These are phyloP conservation scores for Auanema sp. DNA, from an alignment of 2,888 invertebrate genomes.

Conservation along the genomic window DNA sequence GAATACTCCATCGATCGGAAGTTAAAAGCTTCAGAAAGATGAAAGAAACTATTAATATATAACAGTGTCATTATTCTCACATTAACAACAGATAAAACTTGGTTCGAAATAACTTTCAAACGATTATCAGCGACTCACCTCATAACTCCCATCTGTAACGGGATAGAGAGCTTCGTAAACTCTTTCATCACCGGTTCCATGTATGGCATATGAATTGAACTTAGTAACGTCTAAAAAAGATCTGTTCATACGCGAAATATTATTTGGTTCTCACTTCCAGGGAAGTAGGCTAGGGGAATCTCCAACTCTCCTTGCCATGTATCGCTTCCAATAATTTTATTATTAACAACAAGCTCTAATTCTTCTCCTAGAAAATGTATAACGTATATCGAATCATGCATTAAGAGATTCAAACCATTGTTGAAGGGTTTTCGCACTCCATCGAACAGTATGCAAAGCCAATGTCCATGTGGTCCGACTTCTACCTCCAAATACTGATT, in stretches of 20 bases:
- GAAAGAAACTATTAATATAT: too few species aligned
- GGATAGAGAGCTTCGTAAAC: constrained; percentile 68
- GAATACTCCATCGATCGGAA: neutral
- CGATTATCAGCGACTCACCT: constrained; percentile 19
- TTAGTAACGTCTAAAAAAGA: constrained; percentile 62
- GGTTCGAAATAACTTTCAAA: too few species aligned
- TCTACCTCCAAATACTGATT: constrained; percentile 68
- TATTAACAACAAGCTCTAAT: constrained; percentile 55
- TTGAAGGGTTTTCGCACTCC: constrained; percentile 67
- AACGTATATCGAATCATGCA: neutral
- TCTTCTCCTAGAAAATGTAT: constrained; percentile 50
- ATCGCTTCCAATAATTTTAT: constrained; percentile 49
- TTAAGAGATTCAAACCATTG: constrained; percentile 48
- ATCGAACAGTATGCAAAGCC: constrained; percentile 66
- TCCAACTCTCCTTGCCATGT: constrained; percentile 66
- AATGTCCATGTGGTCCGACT: constrained; percentile 68
- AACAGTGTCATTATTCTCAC: too few species aligned
- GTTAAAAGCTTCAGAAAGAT: too few species aligned
- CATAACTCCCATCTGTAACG: constrained; percentile 63
- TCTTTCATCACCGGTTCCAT: constrained; percentile 66
- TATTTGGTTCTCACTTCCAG: constrained; percentile 53
- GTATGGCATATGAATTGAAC: constrained; percentile 70
- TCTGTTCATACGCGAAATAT: neutral
- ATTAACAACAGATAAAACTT: too few species aligned
- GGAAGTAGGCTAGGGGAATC: constrained; percentile 68